Conservation (phyloP, 2,113 vertebrate species). For the Columba livia region DNA sequence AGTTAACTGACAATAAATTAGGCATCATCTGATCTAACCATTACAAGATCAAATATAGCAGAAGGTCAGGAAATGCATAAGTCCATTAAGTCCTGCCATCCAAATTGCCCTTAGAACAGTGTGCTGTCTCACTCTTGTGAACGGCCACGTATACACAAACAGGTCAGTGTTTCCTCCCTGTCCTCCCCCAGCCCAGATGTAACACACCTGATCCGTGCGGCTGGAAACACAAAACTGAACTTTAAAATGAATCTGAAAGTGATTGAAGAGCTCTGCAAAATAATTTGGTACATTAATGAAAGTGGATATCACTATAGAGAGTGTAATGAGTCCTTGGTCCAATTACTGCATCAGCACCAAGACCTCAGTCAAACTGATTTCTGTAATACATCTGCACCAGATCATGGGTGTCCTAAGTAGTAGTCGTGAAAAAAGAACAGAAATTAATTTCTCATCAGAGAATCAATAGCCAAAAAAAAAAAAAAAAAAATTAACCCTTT, state of each 20-base stretch:
- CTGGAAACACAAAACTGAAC: background rate
- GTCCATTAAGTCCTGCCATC: background rate
- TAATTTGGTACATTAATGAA: background rate
- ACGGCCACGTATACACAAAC: accelerated
- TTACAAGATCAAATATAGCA: background rate
- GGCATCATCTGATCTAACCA: background rate
- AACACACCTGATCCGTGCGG: accelerated
- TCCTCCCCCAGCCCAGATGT: background rate
- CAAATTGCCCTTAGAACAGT: background rate
- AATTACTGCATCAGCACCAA: background rate
- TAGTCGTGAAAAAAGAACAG: background rate
- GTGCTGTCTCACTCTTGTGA: background rate
- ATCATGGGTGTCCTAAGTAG: background rate
- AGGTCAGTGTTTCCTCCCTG: background rate
- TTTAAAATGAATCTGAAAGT: background rate
- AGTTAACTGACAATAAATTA: background rate
- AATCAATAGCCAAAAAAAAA: background rate
- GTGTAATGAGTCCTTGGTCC: background rate
- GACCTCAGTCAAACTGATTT: background rate
- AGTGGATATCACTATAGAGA: background rate
- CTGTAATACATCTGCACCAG: background rate
- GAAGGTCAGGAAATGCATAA: background rate
- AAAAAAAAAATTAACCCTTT: background rate
- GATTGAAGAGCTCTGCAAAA: background rate
- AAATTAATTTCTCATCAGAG: background rate